Percentiles rank a stretch among this genome's conserved stretches.
phyloP scores from a whole-genome alignment of 2,888 invertebrate species.

The Agonopterix arenella region DNA sequence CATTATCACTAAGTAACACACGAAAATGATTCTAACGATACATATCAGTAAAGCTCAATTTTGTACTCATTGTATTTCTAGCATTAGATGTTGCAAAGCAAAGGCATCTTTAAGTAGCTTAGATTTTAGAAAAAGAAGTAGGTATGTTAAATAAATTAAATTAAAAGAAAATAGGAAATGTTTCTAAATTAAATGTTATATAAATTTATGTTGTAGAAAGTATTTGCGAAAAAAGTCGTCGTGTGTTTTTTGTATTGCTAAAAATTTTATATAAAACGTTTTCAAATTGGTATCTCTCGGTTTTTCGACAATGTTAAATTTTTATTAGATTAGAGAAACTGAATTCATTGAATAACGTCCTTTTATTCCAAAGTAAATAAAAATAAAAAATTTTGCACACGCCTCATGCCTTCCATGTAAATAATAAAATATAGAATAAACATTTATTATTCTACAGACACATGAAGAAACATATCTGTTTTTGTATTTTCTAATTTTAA shows the following conservation, averaged over 20 bases:
- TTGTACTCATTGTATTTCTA: conserved; percentile 70
- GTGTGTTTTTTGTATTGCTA: conserved; percentile 9
- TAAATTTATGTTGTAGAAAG: conserved; percentile 17
- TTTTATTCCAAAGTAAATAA: conserved; percentile 22
- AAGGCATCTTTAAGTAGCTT: conserved; percentile 60
- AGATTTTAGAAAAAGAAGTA: conserved; percentile 40
- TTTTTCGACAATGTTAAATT: conserved; percentile 17
- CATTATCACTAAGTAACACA: conserved; percentile 15
- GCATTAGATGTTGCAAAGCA: conserved; percentile 68
- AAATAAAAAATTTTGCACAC: conserved; percentile 38
- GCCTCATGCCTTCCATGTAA: conserved; percentile 69
- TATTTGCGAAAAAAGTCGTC: conserved; percentile 6
- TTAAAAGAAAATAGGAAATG: conserved; percentile 35
- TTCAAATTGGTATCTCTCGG: conserved; percentile 1
- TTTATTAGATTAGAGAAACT: conserved; percentile 21
- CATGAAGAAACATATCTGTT: background rate
- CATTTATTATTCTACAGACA: background rate
- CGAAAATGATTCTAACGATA: conserved; percentile 55
- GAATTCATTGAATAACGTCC: conserved; percentile 24
- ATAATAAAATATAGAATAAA: conserved; percentile 13
- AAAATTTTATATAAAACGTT: conserved; percentile 8
- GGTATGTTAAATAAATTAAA: conserved; percentile 32
- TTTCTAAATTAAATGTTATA: conserved; percentile 36
- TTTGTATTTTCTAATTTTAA: background rate
- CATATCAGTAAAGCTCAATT: conserved; percentile 76